Base-by-base conservation (phyloP, 2,113 vertebrate species). In the Cromileptes altivelis region DNA sequence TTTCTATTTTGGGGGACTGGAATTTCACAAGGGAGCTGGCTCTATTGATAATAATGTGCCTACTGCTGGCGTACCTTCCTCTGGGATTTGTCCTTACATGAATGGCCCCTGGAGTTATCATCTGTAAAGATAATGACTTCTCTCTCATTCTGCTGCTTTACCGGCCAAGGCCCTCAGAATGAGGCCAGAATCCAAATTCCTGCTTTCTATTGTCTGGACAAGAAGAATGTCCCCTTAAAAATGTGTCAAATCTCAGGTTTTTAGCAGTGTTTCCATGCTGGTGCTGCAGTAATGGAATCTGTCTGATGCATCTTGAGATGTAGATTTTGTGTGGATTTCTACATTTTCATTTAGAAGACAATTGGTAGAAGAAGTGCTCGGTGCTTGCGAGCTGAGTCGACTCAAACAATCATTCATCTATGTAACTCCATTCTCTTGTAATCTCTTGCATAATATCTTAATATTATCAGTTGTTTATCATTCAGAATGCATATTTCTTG, bases 21-120 rank as follows among this genome's bases (percentile, higher is more conserved):
- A 84, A 77, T 89, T 87, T 88, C 90, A 86, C 90, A 67, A 49
- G 88, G 92, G 88, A 94, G 78, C 85, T 81, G 82, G 75, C 75
- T 84, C 69, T 91, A 94, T 93, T 94, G 92, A 95, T 93, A 94
- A 93, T 91, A 85, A 94, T 91, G 87, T 92, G 81, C 75, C 87
- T 82, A 83, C 76, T 71, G 82, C 71, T 76, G 85, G 88, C 56
- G 40, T 83, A 83, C 57, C 75, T 74, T 88, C 89, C 91, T 81
- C 57, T 65, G 86, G 90, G 92, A 92, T 87, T 89, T 88, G 82
- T 91, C 80, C 89, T 86, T 81, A 89, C 78, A 85, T 80, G 81
- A 90, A 85, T 84, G 69, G 80, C 78, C 88, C 82, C 86, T 73
- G 81, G 87, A 93, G 91, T 91, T 88, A 90, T 92, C 88, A 88